Percentiles rank a stretch among this genome's conserved stretches.
Evolutionary conservation across 2,113 vertebrate species (phyloP).

Genomic region (Crotalus viridis): DNA sequence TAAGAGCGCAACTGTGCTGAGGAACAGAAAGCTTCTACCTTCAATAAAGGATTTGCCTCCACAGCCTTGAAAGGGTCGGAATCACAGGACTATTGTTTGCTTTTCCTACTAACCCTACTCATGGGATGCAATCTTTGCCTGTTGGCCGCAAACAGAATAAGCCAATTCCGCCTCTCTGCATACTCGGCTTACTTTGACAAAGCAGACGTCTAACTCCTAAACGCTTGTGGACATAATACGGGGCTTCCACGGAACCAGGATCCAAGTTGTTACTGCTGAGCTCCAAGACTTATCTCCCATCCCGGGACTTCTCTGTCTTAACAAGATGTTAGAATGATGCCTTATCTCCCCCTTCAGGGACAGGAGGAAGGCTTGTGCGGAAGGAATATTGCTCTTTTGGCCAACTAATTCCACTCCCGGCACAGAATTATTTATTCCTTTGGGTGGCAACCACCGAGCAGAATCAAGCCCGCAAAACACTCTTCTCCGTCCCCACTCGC

Average conservation of each 20-base stretch:
- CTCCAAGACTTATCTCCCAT: not conserved
- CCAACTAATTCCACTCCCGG: not conserved
- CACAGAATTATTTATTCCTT: not conserved
- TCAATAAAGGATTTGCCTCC: not conserved
- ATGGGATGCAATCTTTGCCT: not conserved
- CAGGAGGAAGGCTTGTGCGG: not conserved
- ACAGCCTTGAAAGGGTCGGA: not conserved
- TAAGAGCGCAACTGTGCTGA: not conserved
- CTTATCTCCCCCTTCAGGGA: not conserved
- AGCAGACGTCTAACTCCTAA: not conserved
- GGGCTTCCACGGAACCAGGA: not conserved
- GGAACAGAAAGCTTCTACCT: not conserved
- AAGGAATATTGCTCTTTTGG: not conserved
- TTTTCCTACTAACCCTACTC: not conserved
- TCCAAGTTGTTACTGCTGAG: not conserved
- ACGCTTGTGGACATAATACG: not conserved
- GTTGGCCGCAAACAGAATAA: not conserved
- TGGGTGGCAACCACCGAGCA: too few relatives aligned
- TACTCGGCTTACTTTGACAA: not conserved
- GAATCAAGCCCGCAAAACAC: not conserved
- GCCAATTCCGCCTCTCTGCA: not conserved
- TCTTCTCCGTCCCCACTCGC: not conserved
- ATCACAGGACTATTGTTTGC: not conserved
- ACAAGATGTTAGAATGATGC: not conserved
- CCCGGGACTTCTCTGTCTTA: not conserved